A percentile compares a stretch with the other conserved stretches of the same genome.
Conservation (phyloP, 2,797 vertebrate genomes). For the Nannoperca australis region DNA sequence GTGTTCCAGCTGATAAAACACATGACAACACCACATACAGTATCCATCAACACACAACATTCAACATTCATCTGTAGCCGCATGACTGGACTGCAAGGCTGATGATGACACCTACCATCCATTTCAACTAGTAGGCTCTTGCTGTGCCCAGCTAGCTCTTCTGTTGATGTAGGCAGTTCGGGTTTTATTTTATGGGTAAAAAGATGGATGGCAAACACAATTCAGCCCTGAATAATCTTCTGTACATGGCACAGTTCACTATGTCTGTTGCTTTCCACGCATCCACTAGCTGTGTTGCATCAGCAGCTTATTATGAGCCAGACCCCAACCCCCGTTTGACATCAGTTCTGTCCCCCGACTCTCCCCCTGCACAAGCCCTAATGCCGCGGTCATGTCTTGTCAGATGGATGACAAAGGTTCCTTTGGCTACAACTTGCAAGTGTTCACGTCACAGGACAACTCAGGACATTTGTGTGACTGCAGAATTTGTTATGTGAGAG, state of each 20-base stretch:
- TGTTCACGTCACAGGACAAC: no score
- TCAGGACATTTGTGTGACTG: no score
- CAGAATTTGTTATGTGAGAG: no score
- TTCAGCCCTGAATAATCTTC: no score
- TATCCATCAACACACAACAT: background rate
- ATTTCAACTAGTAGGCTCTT: background rate
- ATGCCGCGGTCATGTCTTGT: no score
- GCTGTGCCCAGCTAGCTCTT: background rate
- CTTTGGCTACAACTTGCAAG: no score
- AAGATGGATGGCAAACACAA: slow-evolving; percentile 1
- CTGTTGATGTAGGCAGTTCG: background rate
- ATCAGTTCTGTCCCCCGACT: no score
- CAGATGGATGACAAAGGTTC: no score
- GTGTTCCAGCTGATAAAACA: background rate
- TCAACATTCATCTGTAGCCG: background rate
- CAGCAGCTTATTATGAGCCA: no score
- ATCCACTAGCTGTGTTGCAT: no score
- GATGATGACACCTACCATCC: background rate
- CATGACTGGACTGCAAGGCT: background rate
- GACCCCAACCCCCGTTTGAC: no score
- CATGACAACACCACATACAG: background rate
- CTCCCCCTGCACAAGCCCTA: no score
- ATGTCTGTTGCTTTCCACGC: background rate
- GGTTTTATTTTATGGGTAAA: slow-evolving; percentile 11
- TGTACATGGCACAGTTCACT: background rate